Evolutionary conservation across 2,888 invertebrate genomes (phyloP).

Genomic region (Lepidocyrtinus sp.): DNA sequence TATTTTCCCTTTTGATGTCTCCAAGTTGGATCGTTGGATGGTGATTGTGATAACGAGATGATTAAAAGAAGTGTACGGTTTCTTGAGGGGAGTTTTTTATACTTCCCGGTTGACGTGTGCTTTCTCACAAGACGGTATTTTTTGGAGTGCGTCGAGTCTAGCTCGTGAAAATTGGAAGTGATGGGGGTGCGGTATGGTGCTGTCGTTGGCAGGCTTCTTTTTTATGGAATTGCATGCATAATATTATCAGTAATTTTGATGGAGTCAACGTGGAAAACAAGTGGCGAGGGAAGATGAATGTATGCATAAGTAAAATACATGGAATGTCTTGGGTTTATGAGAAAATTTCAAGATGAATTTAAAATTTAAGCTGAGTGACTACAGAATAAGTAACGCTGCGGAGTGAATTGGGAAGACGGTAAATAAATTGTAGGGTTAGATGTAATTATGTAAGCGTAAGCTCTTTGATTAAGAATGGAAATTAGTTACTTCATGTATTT

Average conservation of each 20-base stretch:
- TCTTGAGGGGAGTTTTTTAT: neutral
- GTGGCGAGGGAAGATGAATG: neutral
- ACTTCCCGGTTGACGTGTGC: no score
- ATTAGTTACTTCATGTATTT: no score
- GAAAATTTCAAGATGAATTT: neutral
- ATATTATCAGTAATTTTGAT: constrained; percentile 13
- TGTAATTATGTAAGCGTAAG: no score
- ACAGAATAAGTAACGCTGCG: no score
- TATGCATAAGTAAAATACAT: neutral
- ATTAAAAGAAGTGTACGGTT: neutral
- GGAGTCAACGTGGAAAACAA: neutral
- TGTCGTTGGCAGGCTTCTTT: neutral
- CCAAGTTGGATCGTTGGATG: neutral
- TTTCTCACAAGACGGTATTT: no score
- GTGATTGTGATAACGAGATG: constrained; percentile 5
- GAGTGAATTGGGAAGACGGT: neutral
- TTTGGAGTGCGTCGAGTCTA: no score
- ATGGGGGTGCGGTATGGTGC: neutral
- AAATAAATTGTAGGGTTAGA: no score
- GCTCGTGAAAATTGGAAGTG: neutral
- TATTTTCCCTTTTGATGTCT: constrained; percentile 19
- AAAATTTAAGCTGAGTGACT: no score
- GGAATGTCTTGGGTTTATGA: neutral
- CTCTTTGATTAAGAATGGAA: no score
- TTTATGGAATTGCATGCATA: constrained; percentile 14